A percentile compares a stretch with the other conserved stretches of the same genome.
These are phyloP conservation scores for Microcebus tavaratra DNA, from an alignment of 2,113 vertebrate species.

Conservation along the genomic window DNA sequence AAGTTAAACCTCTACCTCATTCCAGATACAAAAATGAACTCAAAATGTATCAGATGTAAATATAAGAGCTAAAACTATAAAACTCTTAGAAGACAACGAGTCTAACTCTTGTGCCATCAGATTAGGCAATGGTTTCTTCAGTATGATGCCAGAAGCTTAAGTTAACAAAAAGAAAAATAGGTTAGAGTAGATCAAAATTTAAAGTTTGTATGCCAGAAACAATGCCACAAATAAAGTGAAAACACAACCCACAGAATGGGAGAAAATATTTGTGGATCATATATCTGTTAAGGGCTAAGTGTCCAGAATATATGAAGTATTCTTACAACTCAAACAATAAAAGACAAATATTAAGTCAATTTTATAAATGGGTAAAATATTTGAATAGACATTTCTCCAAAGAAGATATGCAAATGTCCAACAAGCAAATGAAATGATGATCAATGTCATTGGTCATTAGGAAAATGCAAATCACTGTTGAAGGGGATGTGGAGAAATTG, in stretches of 20 bases:
- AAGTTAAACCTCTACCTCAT: not conserved
- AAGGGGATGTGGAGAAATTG: too few species aligned
- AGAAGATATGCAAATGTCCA: too few species aligned
- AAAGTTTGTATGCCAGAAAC: not conserved
- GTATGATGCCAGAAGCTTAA: not conserved
- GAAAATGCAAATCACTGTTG: too few species aligned
- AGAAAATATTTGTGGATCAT: not conserved
- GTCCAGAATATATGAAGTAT: not conserved
- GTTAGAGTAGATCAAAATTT: not conserved
- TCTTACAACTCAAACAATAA: not conserved
- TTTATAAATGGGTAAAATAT: too few species aligned
- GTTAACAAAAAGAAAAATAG: not conserved
- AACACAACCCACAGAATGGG: not conserved
- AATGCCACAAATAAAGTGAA: not conserved
- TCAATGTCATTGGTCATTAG: too few species aligned
- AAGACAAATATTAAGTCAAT: too few species aligned
- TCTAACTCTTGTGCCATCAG: not conserved
- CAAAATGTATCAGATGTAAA: not conserved
- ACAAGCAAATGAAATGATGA: too few species aligned
- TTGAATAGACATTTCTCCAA: too few species aligned
- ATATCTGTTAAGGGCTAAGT: not conserved
- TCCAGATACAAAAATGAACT: not conserved
- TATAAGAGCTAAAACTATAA: not conserved
- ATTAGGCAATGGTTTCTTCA: not conserved
- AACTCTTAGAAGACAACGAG: not conserved